A percentile compares a stretch with the other conserved stretches of the same genome.
These are phyloP conservation scores for Pristionchus exspectatus DNA, from an alignment of 2,888 invertebrate genomes.

Conservation along the genomic window DNA sequence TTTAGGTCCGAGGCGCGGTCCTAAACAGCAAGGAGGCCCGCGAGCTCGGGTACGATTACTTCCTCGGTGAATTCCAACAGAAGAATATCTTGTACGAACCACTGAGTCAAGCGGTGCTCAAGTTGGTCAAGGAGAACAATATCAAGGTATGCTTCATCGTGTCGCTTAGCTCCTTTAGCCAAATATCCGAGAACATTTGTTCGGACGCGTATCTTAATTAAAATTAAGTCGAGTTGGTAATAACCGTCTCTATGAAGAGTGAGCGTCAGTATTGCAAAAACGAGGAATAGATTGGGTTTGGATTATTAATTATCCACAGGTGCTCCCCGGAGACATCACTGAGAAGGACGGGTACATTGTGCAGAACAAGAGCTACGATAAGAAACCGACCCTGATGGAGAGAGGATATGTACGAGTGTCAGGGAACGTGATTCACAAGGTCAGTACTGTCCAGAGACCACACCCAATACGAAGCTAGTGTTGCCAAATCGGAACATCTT, in stretches of 20 bases:
- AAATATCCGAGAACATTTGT: too few species aligned
- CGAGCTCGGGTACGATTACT: slow-evolving; percentile 73
- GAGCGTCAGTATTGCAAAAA: too few species aligned
- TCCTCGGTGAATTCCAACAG: slow-evolving; percentile 71
- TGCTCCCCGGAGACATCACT: slow-evolving; percentile 77
- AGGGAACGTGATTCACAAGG: slow-evolving; percentile 55
- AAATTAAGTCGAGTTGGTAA: too few species aligned
- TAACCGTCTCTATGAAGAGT: too few species aligned
- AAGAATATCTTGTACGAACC: slow-evolving; percentile 78
- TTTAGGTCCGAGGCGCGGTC: slow-evolving; percentile 70
- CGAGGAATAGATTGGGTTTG: too few species aligned
- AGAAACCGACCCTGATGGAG: slow-evolving; percentile 50
- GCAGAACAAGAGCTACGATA: slow-evolving; percentile 74
- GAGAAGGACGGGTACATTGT: slow-evolving; percentile 76
- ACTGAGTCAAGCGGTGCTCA: slow-evolving; percentile 72
- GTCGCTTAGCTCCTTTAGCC: too few species aligned
- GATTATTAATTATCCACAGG: too few species aligned
- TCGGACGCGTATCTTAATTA: too few species aligned
- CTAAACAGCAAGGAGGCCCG: slow-evolving; percentile 72
- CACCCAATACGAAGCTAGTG: too few species aligned
- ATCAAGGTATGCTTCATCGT: slow-evolving; percentile 70
- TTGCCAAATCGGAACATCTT: too few species aligned
- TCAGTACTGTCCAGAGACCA: neutral
- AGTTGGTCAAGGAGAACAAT: slow-evolving; percentile 74
- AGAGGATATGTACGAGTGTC: slow-evolving; percentile 55